Conservation (phyloP, 2,888 invertebrate genomes). For the Conistra vaccinii region DNA sequence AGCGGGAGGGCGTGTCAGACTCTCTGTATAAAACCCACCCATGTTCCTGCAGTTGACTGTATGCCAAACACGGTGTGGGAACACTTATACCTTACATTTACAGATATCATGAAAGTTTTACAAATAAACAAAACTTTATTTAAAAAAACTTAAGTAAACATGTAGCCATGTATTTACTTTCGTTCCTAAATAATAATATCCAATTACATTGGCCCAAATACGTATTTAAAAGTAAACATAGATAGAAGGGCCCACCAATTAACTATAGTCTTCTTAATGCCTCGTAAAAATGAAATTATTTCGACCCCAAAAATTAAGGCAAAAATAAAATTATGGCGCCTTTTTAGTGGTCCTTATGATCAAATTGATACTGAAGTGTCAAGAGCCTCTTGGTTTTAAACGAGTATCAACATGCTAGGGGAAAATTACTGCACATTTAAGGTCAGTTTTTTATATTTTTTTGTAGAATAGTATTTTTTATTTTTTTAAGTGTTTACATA, state of each 20-base stretch:
- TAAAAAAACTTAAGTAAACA: neutral
- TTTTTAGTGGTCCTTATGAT: slow-evolving; percentile 16
- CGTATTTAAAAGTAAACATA: slow-evolving; percentile 4
- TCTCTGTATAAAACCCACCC: too few relatives aligned
- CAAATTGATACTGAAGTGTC: slow-evolving; percentile 25
- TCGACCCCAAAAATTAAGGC: slow-evolving; percentile 6
- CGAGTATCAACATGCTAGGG: slow-evolving; percentile 5
- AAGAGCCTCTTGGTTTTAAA: slow-evolving; percentile 8
- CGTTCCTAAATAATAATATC: slow-evolving; percentile 7
- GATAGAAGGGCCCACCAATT: slow-evolving; percentile 12
- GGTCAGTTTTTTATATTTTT: too few relatives aligned
- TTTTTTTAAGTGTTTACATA: too few relatives aligned
- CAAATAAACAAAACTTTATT: neutral
- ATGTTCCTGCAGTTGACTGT: too few relatives aligned
- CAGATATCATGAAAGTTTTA: neutral
- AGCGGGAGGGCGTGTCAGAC: too few relatives aligned
- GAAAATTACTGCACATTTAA: neutral
- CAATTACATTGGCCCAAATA: slow-evolving; percentile 16
- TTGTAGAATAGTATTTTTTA: too few relatives aligned
- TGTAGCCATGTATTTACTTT: neutral
- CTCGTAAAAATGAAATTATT: slow-evolving; percentile 27
- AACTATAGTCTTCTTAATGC: slow-evolving; percentile 16
- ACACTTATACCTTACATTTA: neutral
- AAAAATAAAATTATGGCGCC: neutral
- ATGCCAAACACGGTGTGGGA: too few relatives aligned